These are phyloP conservation scores for Macropodus opercularis DNA, from an alignment of 2,797 vertebrate genomes.

Conservation along the genomic window DNA sequence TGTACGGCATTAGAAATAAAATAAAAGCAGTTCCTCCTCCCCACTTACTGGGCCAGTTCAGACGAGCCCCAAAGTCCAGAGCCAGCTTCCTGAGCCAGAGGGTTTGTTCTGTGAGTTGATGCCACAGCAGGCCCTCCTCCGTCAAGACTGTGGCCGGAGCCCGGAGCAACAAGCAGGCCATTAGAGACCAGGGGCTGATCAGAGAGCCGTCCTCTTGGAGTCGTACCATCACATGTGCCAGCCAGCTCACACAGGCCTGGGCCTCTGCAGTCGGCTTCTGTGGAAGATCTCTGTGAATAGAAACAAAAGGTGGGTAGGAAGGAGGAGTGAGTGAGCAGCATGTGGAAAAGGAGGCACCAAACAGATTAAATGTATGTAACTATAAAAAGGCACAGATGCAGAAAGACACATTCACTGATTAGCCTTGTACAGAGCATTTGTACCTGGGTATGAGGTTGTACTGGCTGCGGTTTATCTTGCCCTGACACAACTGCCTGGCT, in stretches of 20 bases:
- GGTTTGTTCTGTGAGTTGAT: constrained; percentile 84
- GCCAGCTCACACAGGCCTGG: constrained; percentile 84
- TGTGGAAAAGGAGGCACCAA: neutral
- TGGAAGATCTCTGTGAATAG: constrained; percentile 86
- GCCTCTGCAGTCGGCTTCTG: constrained; percentile 84
- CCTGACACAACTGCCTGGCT: constrained; percentile 86
- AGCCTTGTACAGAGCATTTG: neutral
- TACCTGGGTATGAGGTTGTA: constrained; percentile 93
- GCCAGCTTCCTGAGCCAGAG: constrained; percentile 88
- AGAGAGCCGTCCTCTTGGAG: constrained; percentile 89
- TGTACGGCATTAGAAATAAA: neutral
- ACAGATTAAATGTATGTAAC: neutral
- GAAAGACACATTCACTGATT: neutral
- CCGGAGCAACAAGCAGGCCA: constrained; percentile 88
- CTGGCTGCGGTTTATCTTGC: constrained; percentile 81
- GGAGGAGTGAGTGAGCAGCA: neutral
- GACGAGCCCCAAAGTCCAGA: constrained; percentile 83
- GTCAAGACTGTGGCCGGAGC: constrained; percentile 62
- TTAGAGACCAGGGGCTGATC: constrained; percentile 88
- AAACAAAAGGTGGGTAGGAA: neutral
- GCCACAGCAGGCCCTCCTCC: constrained; percentile 80
- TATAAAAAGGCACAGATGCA: too few relatives aligned
- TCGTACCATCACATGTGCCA: constrained; percentile 88
- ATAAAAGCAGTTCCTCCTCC: neutral
- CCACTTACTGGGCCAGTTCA: constrained; percentile 89